Percentiles rank a stretch among this genome's conserved stretches.
Conservation (phyloP, 37 sponge, comb jelly and placozoan genomes). For the Beroe forskalii region DNA sequence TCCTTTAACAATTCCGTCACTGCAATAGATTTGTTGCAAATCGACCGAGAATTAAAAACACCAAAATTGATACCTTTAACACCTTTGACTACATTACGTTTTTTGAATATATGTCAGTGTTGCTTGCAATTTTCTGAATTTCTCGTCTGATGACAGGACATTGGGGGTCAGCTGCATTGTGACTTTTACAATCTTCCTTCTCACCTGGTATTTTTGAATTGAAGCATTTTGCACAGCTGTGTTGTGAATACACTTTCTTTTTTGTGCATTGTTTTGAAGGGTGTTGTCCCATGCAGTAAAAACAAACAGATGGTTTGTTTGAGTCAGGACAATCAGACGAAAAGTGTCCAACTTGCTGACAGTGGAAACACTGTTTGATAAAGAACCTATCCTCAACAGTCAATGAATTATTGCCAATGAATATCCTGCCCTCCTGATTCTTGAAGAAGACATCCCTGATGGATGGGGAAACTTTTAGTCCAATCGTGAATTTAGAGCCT, state of each 20-base stretch:
- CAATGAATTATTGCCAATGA: not conserved
- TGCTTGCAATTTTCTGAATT: not conserved
- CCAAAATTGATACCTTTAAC: not conserved
- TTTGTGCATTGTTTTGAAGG: not conserved
- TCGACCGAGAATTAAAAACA: not conserved
- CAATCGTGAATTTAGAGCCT: no score
- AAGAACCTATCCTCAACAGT: not conserved
- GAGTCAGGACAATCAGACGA: not conserved
- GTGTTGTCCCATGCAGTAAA: not conserved
- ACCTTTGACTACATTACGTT: not conserved
- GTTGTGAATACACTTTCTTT: not conserved
- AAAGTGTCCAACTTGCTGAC: not conserved
- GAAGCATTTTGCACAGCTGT: not conserved
- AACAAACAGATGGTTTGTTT: not conserved
- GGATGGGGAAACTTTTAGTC: no score
- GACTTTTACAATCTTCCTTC: not conserved
- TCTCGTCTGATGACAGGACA: not conserved
- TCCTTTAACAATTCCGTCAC: not conserved
- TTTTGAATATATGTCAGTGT: not conserved
- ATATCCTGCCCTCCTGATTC: not conserved
- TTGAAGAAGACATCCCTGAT: no score
- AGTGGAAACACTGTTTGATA: not conserved
- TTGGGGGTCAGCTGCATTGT: not conserved
- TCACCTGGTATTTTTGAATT: not conserved
- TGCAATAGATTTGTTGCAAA: not conserved